Conservation (phyloP, 1,140 invertebrate genomes). For the Penaeus indicus region DNA sequence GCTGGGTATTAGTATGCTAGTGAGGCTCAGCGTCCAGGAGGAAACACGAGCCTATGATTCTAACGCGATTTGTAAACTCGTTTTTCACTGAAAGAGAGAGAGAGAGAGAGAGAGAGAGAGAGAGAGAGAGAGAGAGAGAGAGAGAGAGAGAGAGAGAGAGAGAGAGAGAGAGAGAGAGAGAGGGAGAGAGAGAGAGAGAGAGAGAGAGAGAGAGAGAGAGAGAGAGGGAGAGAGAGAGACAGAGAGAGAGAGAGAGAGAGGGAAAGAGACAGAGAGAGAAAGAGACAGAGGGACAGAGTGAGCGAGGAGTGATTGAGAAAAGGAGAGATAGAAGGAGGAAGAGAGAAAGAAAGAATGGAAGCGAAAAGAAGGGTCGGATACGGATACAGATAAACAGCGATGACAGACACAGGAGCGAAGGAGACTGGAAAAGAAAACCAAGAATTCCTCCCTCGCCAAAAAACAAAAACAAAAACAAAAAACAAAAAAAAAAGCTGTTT, state of each 20-base stretch:
- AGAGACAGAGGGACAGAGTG: background rate
- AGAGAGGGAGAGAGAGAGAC: background rate
- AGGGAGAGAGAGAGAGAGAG: background rate
- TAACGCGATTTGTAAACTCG: too few relatives aligned
- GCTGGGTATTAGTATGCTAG: too few relatives aligned
- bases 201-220: background rate
- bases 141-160: too few relatives aligned
- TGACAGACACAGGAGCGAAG: background rate
- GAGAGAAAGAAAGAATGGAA: conserved; percentile 18
- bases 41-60: too few relatives aligned
- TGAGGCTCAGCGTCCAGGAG: too few relatives aligned
- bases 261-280: background rate
- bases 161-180: too few relatives aligned
- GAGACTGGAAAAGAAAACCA: background rate
- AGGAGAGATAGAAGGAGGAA: background rate
- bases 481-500: too few relatives aligned
- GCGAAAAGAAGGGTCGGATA: conserved; percentile 1
- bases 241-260: background rate
- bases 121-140: too few relatives aligned
- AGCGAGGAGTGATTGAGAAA: background rate
- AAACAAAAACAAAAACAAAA: background rate
- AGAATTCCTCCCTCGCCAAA: background rate
- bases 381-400: too few relatives aligned
- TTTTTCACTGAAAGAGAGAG: too few relatives aligned
- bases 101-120: too few relatives aligned